Evolutionary conservation across 2,888 invertebrate genomes (phyloP).

Genomic region (Uloborus plumipes): DNA sequence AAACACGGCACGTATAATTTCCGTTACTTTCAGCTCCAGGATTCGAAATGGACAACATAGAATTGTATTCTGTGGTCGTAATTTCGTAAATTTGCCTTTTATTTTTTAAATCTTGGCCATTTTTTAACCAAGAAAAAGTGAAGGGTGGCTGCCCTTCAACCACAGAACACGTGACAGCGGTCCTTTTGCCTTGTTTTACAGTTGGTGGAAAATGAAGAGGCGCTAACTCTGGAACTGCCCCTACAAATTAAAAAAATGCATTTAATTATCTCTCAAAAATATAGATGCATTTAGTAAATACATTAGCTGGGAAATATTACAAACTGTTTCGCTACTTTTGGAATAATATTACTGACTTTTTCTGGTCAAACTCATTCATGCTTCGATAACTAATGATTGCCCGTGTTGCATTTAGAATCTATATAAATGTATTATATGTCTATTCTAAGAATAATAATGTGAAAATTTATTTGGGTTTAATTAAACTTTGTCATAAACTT

Average conservation of each 20-base stretch:
- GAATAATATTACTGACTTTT: no score
- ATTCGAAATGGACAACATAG: conserved; percentile 29
- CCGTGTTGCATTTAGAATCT: no score
- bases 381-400: no score
- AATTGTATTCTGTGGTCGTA: conserved; percentile 4
- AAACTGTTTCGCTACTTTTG: no score
- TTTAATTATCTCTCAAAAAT: background rate
- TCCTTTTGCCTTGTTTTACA: conserved; percentile 6
- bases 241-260: background rate
- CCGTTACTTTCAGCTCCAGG: conserved; percentile 48
- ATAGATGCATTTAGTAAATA: no score
- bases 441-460: no score
- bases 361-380: no score
- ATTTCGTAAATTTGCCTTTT: background rate
- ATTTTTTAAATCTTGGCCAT: background rate
- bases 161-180: conserved; percentile 43
- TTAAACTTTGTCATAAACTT: no score
- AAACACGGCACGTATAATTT: conserved; percentile 45
- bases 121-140: conserved; percentile 57
- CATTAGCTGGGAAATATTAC: no score
- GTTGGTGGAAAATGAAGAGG: conserved; percentile 33
- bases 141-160: conserved; percentile 61
- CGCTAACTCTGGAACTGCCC: conserved; percentile 20
- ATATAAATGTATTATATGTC: no score
- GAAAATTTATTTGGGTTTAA: no score